Percentiles rank a stretch among this genome's conserved stretches.
phyloP scores from a whole-genome alignment of 23 tunicate species.

The Ascidia mentula region DNA sequence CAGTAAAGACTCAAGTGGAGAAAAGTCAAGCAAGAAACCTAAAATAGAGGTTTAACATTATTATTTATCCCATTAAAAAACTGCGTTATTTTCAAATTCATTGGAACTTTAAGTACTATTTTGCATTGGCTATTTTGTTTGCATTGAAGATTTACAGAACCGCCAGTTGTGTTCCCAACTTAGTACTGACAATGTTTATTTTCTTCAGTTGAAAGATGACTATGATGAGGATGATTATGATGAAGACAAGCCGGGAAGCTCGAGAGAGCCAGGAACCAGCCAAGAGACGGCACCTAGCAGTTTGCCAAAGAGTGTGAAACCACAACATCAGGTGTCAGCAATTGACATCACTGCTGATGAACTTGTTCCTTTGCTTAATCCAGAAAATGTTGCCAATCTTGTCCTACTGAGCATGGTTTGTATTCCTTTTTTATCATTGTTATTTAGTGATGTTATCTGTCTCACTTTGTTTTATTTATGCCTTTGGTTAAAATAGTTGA shows the following conservation, averaged over 20 bases:
- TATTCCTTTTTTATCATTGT: too few relatives aligned
- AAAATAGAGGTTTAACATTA: constrained; percentile 51
- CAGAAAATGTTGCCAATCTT: constrained; percentile 92
- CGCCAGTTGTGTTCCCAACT: too few relatives aligned
- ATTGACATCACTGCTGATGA: constrained; percentile 89
- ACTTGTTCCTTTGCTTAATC: constrained; percentile 59
- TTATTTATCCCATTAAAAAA: too few relatives aligned
- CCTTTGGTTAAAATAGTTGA: too few relatives aligned
- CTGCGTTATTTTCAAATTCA: too few relatives aligned
- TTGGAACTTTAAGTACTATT: too few relatives aligned
- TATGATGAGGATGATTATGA: constrained; percentile 68
- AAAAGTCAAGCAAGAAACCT: constrained; percentile 36
- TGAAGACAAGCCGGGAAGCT: constrained; percentile 7
- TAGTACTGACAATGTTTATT: too few relatives aligned
- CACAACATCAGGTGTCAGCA: constrained; percentile 47
- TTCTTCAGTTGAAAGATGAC: constrained; percentile 33
- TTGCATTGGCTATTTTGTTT: too few relatives aligned
- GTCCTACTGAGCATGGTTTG: constrained; percentile 89
- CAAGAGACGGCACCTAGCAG: neutral
- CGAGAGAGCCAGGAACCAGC: neutral
- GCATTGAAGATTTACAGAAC: too few relatives aligned
- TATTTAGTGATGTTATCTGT: too few relatives aligned
- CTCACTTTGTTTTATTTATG: too few relatives aligned
- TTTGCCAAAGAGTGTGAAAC: neutral
- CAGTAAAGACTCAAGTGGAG: constrained; percentile 19